phyloP scores from a whole-genome alignment of 1,140 invertebrate genomes.

The Liolophura sinensis region DNA sequence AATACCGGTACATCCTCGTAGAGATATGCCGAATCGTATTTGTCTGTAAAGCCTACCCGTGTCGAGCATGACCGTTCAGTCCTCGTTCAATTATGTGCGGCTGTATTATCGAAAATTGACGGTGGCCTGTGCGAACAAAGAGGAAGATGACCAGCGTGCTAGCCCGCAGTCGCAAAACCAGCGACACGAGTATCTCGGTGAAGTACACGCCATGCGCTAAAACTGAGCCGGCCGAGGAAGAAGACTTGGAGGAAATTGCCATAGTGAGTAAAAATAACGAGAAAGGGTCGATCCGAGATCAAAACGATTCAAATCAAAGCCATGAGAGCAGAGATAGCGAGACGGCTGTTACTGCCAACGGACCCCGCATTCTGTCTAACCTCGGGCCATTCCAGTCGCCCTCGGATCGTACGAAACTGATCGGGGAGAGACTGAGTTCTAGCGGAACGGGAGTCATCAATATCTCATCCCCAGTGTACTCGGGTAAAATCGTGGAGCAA shows the following conservation, averaged over 20 bases:
- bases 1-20: no score
- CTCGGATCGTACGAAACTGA: conserved; percentile 57
- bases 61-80: no score
- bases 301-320: conserved; percentile 14
- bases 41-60: no score
- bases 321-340: conserved; percentile 41
- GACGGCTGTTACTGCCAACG: conserved; percentile 64
- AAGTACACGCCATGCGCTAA: conserved; percentile 61
- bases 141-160: conserved; percentile 25
- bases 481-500: conserved; percentile 45
- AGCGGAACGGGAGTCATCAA: conserved; percentile 57
- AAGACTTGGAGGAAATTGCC: conserved; percentile 78
- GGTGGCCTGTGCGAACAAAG: no score
- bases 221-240: conserved; percentile 47
- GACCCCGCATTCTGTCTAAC: conserved; percentile 67
- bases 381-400: conserved; percentile 62
- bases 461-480: conserved; percentile 49
- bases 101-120: no score
- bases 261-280: conserved; percentile 67
- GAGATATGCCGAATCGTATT: no score
- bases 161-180: conserved; percentile 17
- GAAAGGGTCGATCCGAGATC: conserved; percentile 26
- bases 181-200: conserved; percentile 47
- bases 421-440: conserved; percentile 52
- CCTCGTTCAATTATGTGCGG: no score